Base-by-base conservation (phyloP, 2,797 vertebrate species). In the Phalloptychus januarius region DNA sequence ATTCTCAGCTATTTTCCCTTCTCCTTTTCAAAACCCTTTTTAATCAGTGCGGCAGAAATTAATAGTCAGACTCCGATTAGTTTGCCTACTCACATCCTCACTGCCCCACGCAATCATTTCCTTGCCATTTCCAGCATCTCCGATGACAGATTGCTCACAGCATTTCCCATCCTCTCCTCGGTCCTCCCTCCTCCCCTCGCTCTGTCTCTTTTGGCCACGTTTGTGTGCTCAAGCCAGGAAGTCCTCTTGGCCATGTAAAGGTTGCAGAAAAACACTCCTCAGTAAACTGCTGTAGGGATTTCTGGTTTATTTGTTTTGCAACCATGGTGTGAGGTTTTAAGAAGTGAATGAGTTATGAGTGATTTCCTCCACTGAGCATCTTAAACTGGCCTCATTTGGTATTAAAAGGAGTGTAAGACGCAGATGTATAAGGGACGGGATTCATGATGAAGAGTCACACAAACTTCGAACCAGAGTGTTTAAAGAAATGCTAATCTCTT, bases 21-120 rank as follows among this genome's bases (percentile, higher is more conserved):
- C 84, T 90, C 72, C 72, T 77, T 83, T 85, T 78, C 33, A 28
- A 89, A 89, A 74, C 83, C 90, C 87, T 88, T 78, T 88, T 95
- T 94, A 94, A 90, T 89, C 84, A 86, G 81, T 85, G 83, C 92
- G 89, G 93, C 95, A 89, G 78, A 85, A 91, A 82, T 92, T 87
- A 93, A 94, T 85, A 92, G 93, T 94, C 91, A 85, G 83, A 83
- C 78, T 87, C 80, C 75, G 89, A 94, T 95, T 94, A 90, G 86
- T 93, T 91, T 84, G 77, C 88, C 75, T 88, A 89, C 86, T 76
- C 86, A 87, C 90, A 91, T 91, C 80, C 87, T 91, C 89, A 42
- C 84, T 85, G 82, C 75, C 82, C 85, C 74, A n/a, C 71, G 81
- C 93, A 93, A 93, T 94, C 93, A 94, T 93, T 83, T 89, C 71